Percentiles rank a stretch among this genome's conserved stretches.
Conservation (phyloP, 2,888 invertebrate genomes). For the Nomada goodeniana region DNA sequence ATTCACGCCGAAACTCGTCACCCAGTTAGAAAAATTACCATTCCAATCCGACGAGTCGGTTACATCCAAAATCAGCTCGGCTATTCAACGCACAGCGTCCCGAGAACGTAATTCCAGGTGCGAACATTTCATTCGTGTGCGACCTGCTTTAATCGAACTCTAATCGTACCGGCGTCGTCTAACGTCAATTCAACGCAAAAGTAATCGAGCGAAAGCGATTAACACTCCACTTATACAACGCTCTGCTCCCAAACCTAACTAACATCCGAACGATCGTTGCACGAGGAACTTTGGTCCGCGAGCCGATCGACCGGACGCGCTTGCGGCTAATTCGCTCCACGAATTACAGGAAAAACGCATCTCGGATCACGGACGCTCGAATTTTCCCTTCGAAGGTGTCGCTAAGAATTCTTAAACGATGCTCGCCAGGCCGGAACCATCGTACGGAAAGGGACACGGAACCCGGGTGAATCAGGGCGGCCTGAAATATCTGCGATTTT, state of each 20-base stretch:
- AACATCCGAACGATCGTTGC: constrained; percentile 13
- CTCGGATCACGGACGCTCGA: neutral
- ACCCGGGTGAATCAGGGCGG: neutral
- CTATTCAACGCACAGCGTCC: too few relatives aligned
- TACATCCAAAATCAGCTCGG: too few relatives aligned
- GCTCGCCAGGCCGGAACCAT: neutral
- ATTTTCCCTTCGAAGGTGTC: neutral
- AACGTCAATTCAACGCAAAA: neutral
- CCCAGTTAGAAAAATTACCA: too few relatives aligned
- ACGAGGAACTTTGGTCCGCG: constrained; percentile 9
- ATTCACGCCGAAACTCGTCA: too few relatives aligned
- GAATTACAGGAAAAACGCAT: constrained; percentile 16
- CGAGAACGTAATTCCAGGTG: too few relatives aligned
- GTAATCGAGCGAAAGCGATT: constrained; percentile 17
- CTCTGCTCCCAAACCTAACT: neutral
- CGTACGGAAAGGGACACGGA: neutral
- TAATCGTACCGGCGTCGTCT: too few relatives aligned
- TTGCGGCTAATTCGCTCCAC: constrained; percentile 22
- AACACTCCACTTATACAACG: constrained; percentile 11
- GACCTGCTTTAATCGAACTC: too few relatives aligned
- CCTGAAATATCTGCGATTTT: constrained; percentile 64
- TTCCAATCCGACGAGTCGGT: too few relatives aligned
- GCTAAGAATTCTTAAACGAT: constrained; percentile 35
- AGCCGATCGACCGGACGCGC: constrained; percentile 32
- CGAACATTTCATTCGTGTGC: too few relatives aligned